Conservation (phyloP, 2,797 vertebrate species). For the Coregonus sp. region DNA sequence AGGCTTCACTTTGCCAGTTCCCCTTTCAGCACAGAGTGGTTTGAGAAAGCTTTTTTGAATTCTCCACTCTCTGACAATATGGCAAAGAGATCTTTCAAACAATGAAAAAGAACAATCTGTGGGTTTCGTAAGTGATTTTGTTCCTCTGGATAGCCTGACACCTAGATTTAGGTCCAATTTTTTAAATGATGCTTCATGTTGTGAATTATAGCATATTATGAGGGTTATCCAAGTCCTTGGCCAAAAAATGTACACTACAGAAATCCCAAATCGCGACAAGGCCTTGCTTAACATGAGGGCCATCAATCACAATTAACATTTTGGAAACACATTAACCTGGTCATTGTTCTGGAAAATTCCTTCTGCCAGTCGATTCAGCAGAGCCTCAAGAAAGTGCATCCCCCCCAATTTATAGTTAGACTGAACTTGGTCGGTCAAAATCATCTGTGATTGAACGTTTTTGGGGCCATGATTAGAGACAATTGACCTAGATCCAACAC, state of each 20-base stretch:
- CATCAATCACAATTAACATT: conserved; percentile 18
- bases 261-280: not conserved
- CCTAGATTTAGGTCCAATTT: not conserved
- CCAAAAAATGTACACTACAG: not conserved
- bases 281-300: not conserved
- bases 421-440: not conserved
- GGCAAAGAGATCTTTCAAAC: not conserved
- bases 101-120: not conserved
- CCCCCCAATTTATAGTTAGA: conserved; percentile 5
- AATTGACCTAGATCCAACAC: not conserved
- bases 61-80: not conserved
- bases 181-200: conserved; percentile 8
- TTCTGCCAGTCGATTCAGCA: not conserved
- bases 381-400: conserved; percentile 17
- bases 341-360: not conserved
- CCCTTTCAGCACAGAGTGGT: conserved; percentile 28
- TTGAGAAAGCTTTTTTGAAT: not conserved
- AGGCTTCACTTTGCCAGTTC: conserved; percentile 40
- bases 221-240: not conserved
- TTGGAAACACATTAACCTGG: conserved; percentile 16
- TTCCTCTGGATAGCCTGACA: conserved; percentile 7
- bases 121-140: conserved; percentile 6
- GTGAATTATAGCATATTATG: conserved; percentile 15
- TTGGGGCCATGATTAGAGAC: not conserved
- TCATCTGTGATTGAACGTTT: not conserved